Conservation (phyloP, 2,888 invertebrate species). For the Acholoe squamosa region DNA sequence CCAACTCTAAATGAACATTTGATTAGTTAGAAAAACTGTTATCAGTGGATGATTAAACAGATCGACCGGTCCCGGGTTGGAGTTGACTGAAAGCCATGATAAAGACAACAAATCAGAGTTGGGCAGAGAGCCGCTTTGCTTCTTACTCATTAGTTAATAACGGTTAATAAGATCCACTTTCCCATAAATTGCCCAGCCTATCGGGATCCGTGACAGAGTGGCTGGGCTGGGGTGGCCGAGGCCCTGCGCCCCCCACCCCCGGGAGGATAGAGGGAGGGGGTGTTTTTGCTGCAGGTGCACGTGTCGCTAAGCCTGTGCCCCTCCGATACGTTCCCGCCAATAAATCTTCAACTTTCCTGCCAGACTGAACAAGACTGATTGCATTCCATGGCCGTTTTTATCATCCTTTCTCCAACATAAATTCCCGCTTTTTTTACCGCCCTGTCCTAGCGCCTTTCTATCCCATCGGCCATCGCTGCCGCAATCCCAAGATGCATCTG, state of each 20-base stretch:
- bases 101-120: constrained; percentile 50
- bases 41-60: constrained; percentile 42
- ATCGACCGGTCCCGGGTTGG: constrained; percentile 23
- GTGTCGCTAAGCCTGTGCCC: constrained; percentile 56
- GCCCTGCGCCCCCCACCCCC: constrained; percentile 50
- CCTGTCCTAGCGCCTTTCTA: constrained; percentile 58
- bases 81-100: constrained; percentile 54
- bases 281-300: constrained; percentile 61
- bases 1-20: constrained; percentile 42
- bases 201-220: constrained; percentile 54
- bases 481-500: constrained; percentile 61
- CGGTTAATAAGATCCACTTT: constrained; percentile 53
- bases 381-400: constrained; percentile 55
- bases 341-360: constrained; percentile 62
- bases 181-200: constrained; percentile 54
- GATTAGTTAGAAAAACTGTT: constrained; percentile 29
- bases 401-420: constrained; percentile 59
- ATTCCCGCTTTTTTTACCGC: constrained; percentile 54
- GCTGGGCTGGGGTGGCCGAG: constrained; percentile 5
- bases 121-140: neutral
- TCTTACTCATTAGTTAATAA: constrained; percentile 57
- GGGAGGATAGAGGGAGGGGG: constrained; percentile 53
- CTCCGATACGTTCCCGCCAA: constrained; percentile 47
- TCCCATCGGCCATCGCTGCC: constrained; percentile 40
- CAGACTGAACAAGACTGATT: constrained; percentile 61